Evolutionary conservation across 2,888 invertebrate species (phyloP), one percentile per base, ranked within the genome.

Genomic region (Dynastes maya): DNA sequence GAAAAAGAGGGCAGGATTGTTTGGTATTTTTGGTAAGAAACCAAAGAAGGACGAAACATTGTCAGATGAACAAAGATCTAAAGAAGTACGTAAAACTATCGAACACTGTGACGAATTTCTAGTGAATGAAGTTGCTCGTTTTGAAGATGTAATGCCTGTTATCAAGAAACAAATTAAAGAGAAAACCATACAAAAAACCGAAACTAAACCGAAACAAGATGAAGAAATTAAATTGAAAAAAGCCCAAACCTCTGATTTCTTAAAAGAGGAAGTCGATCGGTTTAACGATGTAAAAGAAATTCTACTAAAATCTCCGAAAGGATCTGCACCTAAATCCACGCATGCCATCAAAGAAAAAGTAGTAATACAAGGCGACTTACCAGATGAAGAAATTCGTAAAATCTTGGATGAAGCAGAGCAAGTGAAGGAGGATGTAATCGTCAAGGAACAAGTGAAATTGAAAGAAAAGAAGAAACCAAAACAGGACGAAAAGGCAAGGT

Each of bases 401-500:
- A 61, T 78, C 16, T 67, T 78, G 72, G 65, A 55, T 29, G 76
- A 76, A 22, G 51, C 37, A 9, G 76, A 65, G 29, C 68, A 45
- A 61, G 58, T 72, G 6, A 55, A 58, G 16, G 61, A 72, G 6
- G 72, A 72, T 27, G 72, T 40, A 27, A 72, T 61, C 9, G 37
- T 58, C 9, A 72, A 72, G 27, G 45, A 72, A 58, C 29, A 55
- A 29, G 55, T 72, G 32, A 37, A n/a, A 32, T 2, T 27, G 45
- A 32, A 61, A 11, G 72, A 72, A 45, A 40, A 67, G 22, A 55
- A 53, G 9, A 74, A 88, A 88, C 81, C 88, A 87, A 68, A 87
- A 87, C 63, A 82, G 83, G 71, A 87, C 87, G 81, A 80, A 84
- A 27, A 86, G 86, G 81, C 86, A 51, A 76, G 67, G 11, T 77